Base-by-base conservation (phyloP, 1,140 invertebrate genomes). In the Caenorhabditis remanei region DNA sequence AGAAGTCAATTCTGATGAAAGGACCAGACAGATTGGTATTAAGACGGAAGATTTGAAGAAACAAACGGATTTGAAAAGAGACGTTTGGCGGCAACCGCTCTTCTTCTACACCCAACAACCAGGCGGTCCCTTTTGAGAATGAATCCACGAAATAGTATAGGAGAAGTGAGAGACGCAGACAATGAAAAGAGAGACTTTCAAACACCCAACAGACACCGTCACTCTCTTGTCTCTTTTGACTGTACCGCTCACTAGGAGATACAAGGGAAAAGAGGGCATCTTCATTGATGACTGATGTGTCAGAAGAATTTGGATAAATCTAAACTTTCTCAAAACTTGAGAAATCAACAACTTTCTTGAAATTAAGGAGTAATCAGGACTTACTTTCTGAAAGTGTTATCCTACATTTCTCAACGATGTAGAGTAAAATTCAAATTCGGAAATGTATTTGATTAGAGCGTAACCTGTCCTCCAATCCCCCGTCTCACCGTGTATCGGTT, bases 261-360 rank as follows among this genome's bases (percentile, higher is more conserved):
- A 63, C 19, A 63, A 63, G n/a, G 46, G n/a, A 24, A 9, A 32
- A 40, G 71, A 50, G 24, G 32, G 53, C 46, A 50, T 79, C 71
- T 79, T 79, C 71, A 79, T 79, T 79, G 71, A 32, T 79, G 71
- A 79, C 71, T 79, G 46, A 79, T 79, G 71, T 79, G 6, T n/a
- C n/a, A n/a, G n/a, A n/a, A n/a, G n/a, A n/a, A n/a, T n/a, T n/a
- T n/a, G n/a, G 11, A 11, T 21, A 32, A 21, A 63, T 8, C 8
- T 19, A 24, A 11, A 32, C 11, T 6, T 4, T 53, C 13, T 14
- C 50, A 53, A 53, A 53, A 6, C 5, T 53, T 53, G 50, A 14
- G 50, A 53, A 53, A 53, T 53, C 50, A 32, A 32, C 32, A 32
- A 32, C 32, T 32, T 32, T 32, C 2, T 32, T 32, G 32, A 32